Conservation (phyloP, 2,113 vertebrate species). For the Amblyopsis rosae region DNA sequence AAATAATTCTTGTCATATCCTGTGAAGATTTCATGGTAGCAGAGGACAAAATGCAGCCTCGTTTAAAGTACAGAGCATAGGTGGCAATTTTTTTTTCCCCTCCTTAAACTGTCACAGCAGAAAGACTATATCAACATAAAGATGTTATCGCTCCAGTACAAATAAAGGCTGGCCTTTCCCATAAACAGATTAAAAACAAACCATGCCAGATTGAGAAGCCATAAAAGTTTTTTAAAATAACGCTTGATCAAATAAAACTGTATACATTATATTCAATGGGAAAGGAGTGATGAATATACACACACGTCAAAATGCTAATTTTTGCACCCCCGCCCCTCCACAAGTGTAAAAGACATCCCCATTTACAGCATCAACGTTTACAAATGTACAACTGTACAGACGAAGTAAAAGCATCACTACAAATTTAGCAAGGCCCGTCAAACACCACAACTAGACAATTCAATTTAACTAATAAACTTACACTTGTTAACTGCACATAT, state of each 20-base stretch:
- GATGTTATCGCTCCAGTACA: conserved; percentile 88
- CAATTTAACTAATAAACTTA: conserved; percentile 92
- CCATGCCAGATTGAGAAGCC: conserved; percentile 87
- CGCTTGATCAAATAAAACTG: conserved; percentile 96
- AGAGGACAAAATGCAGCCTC: conserved; percentile 83
- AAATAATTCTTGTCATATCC: conserved; percentile 89
- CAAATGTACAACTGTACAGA: conserved; percentile 99
- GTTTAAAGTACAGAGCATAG: conserved; percentile 79
- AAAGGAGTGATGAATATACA: conserved; percentile 95
- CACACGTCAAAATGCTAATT: conserved; percentile 97
- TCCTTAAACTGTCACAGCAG: conserved; percentile 81
- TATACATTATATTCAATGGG: conserved; percentile 97
- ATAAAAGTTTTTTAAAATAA: conserved; percentile 94
- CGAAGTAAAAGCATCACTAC: conserved; percentile 91
- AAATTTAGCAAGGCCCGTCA: conserved; percentile 93
- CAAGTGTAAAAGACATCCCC: conserved; percentile 93
- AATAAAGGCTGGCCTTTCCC: conserved; percentile 87
- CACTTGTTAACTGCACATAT: conserved; percentile 96
- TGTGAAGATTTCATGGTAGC: conserved; percentile 87
- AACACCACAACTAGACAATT: conserved; percentile 84
- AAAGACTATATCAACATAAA: conserved; percentile 86
- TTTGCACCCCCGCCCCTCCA: conserved; percentile 74
- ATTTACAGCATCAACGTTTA: conserved; percentile 99
- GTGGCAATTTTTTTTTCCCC: conserved; percentile 30
- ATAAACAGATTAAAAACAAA: conserved; percentile 91